phyloP scores from a whole-genome alignment of 2,113 vertebrate genomes.

The Laticauda colubrina region DNA sequence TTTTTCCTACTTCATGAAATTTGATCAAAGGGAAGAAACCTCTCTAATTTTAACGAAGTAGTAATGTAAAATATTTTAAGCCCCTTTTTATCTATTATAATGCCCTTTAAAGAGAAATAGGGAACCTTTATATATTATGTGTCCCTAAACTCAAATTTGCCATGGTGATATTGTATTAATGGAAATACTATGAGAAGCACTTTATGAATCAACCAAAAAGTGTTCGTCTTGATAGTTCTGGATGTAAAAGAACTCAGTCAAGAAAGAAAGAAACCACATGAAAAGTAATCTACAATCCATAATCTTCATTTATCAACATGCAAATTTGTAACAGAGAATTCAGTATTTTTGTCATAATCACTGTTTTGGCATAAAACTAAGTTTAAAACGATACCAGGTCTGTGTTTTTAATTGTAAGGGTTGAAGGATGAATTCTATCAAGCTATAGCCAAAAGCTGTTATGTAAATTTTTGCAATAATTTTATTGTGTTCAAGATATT shows the following conservation, averaged over 20 bases:
- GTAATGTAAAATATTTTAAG: neutral
- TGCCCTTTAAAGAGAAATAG: neutral
- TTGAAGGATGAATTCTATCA: constrained; percentile 22
- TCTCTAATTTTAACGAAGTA: neutral
- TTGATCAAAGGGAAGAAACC: neutral
- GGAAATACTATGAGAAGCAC: neutral
- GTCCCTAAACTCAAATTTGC: neutral
- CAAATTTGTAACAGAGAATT: neutral
- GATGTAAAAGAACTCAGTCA: neutral
- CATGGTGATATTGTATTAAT: neutral
- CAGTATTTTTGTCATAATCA: neutral
- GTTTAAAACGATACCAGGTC: constrained; percentile 14
- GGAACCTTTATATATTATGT: neutral
- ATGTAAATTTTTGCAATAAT: constrained; percentile 49
- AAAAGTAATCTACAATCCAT: neutral
- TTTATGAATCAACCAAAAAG: neutral
- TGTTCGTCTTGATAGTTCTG: neutral
- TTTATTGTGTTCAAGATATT: constrained; percentile 74
- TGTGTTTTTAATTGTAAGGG: constrained; percentile 26
- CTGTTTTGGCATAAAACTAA: neutral
- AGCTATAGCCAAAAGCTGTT: constrained; percentile 58
- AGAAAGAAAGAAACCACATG: neutral
- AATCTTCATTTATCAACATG: neutral
- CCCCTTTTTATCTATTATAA: neutral
- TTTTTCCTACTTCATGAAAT: neutral